Evolutionary conservation across 1,140 invertebrate genomes (phyloP), one percentile per base, ranked within the genome.

Genomic region (Pissodes strobi): DNA sequence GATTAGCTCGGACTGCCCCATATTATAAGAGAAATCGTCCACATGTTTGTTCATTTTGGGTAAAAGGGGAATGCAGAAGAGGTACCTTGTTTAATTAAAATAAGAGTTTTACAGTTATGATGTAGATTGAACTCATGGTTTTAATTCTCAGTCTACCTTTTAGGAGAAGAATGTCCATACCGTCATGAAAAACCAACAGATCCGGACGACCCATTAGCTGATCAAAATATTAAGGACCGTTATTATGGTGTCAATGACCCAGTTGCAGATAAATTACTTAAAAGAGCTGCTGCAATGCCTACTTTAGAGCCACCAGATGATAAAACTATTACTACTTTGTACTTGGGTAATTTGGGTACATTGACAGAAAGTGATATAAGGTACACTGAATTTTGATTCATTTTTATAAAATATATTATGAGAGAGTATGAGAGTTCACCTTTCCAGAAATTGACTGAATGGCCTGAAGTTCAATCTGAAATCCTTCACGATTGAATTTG

Each of bases 11-110:
- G 34, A 99, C 95, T 12, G 93, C 95, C 34, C 98, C 98, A 0
- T 99, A 99, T 79, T 99, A 99, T 75, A 99, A 99, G 76, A 82
- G 98, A 48, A 99, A 99, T 76, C 84, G 95, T 69, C 97, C 98
- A 0, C 98, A 99, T 79, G 98, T 99, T 41, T 99, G 98, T 80
- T 99, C 96, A 0, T 99, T 99, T 79, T 99, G 97, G 95, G 97
- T 99, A 0, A 99, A 99, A 82, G 98, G 97, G 0, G 97, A 99
- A 79, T 99, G 98, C 79, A 91, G 97, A 75, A 84, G 98, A 79
- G 98, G 60, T 53, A 45, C n/a, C n/a, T n/a, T n/a, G n/a, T n/a
- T n/a, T n/a, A n/a, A n/a, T n/a, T n/a, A n/a, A n/a, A n/a, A n/a
- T n/a, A n/a, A n/a, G n/a, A n/a, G n/a, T n/a, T n/a, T n/a, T n/a